A percentile compares a stretch with the other conserved stretches of the same genome.
These are phyloP conservation scores for Neotoma lepida DNA, from an alignment of 2,113 vertebrate species.

Conservation along the genomic window DNA sequence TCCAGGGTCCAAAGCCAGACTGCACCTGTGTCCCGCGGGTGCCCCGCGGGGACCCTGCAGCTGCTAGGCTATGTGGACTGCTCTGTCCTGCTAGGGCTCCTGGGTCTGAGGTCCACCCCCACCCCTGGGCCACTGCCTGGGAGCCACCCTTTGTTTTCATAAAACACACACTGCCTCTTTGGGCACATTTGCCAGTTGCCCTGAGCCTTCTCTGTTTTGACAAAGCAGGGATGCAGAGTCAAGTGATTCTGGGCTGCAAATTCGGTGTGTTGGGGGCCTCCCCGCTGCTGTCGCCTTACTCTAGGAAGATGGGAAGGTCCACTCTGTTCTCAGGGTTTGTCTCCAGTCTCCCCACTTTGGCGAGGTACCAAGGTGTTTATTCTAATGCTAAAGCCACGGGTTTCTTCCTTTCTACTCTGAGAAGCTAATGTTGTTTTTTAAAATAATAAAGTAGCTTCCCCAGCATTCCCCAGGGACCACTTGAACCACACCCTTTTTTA, in stretches of 20 bases:
- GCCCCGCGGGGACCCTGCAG: not conserved
- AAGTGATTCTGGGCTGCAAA: not conserved
- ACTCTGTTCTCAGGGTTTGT: not conserved
- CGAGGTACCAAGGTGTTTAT: not conserved
- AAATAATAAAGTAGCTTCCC: not conserved
- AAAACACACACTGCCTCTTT: conserved; percentile 2
- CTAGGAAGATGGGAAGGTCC: not conserved
- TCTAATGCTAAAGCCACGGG: not conserved
- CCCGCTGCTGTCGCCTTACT: not conserved
- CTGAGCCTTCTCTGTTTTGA: conserved; percentile 45
- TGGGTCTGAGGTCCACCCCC: not conserved
- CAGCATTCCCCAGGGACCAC: not conserved
- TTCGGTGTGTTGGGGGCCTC: not conserved
- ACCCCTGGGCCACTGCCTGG: not conserved
- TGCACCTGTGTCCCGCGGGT: not conserved
- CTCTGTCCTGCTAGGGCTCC: not conserved
- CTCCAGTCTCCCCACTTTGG: not conserved
- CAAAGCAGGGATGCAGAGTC: not conserved
- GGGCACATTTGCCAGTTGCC: conserved; percentile 26
- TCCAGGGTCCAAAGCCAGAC: not conserved
- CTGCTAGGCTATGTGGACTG: not conserved
- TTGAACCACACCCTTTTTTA: not conserved
- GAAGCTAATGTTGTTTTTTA: not conserved
- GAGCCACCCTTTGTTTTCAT: conserved; percentile 35
- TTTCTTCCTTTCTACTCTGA: not conserved